Base-by-base conservation (phyloP, 2,113 vertebrate species). In the Peucedramus taeniatus region DNA sequence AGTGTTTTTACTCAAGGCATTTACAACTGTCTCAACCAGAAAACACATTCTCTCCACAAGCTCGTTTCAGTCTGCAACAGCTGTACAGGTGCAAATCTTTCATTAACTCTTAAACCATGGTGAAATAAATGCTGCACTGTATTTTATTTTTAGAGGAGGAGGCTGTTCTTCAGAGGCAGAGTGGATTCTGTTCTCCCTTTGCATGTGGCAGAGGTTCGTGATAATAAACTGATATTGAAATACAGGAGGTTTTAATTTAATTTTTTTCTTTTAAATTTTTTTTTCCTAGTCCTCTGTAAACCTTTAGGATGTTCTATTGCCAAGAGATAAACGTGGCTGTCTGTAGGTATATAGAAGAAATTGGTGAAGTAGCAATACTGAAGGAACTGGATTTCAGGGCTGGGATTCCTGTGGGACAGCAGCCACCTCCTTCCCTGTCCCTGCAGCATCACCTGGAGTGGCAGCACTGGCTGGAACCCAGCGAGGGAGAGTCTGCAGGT, bases 1-100 rank as follows among this genome's bases (percentile, higher is more conserved):
- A 97, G 98, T 98, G 98, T 98, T 98, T 98, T 98, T 98, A 98
- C 98, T 98, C 97, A 83, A 97, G 97, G 98, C 97, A 92, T 98
- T 99, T 99, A 99, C 98, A 98, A 98, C 98, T 97, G 98, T 98
- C 98, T 98, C 97, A 95, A 97, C 98, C 97, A 97, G 97, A 96
- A 97, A 98, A 97, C 97, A 97, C 97, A 97, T 97, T 98, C 82
- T 63, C 97, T 97, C 92, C 91, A 70, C 68, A 65, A 96, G 94
- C 89, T 93, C 51, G 90, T 96, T 96, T 95, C 83, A 94, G 98
- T 93, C 98, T 97, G 96, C 95, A 98, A 97, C 96, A 97, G 96
- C 95, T 97, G 96, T 98, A 98, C 98, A 99, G 99, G 99, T 99
- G 98, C 98, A 99, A 98, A 98, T 98, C 97, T 97, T 98, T 98